Base-by-base conservation (phyloP, 2,888 invertebrate species). In the Trissolcus brochymenae region DNA sequence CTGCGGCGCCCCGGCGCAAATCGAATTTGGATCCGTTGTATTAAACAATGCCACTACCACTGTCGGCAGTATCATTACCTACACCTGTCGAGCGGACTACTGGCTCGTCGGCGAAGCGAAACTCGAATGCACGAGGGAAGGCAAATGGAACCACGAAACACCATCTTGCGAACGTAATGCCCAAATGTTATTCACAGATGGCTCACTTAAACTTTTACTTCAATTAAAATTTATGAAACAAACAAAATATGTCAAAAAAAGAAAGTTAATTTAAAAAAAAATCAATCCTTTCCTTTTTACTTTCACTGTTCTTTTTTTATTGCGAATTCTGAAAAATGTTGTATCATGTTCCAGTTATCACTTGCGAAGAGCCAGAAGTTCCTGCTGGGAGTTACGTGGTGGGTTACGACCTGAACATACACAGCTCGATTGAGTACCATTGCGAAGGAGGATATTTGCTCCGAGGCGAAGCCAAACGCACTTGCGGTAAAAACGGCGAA, bases 361-460 rank as follows among this genome's bases (percentile, higher is more conserved):
- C 94, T 0, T 97, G 97, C 86, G 93, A 94, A 41, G 95, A 96
- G 80, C 97, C 97, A 0, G 94, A 95, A 83, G 95, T 96, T 0
- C 96, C 96, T 0, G 90, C 94, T 0, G 96, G 96, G 6, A 94
- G 96, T 7, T 96, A 94, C 88, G 96, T 97, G 74, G 95, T 96
- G 16, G 96, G 96, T 0, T 96, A 96, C 85, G 96, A 96, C 85
- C 94, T 96, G 86, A 96, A 96, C 86, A 93, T 97, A 0, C 95
- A 96, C 87, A 96, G 96, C 0, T 93, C 92, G 35, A 96, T 97
- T 55, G 94, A 95, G 85, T 97, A 96, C 89, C 94, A 96, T 85
- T 97, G 97, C 87, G 96, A 96, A 87, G 91, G 93, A 0, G 97
- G 97, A 0, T 94, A 96, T 87, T 91, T 94, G 73, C 90, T 97